Evolutionary conservation across 2,888 invertebrate species (phyloP).

Genomic region (Apodemia duryi): DNA sequence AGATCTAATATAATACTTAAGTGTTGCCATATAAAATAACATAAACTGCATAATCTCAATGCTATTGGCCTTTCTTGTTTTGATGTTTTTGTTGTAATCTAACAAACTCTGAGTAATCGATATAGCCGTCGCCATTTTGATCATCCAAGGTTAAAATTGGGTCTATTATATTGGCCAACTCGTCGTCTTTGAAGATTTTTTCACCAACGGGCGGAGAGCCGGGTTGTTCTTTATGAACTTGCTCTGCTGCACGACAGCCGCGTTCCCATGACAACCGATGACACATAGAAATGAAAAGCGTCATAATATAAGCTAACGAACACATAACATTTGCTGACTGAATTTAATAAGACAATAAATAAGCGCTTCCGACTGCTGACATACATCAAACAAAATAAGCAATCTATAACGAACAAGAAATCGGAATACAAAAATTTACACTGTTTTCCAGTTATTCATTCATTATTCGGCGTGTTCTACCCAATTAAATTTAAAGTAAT

Average conservation of each 20-base stretch:
- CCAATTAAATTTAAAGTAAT: no score
- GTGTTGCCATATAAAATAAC: slow-evolving; percentile 14
- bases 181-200: slow-evolving; percentile 92
- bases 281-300: slow-evolving; percentile 24
- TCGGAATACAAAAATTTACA: no score
- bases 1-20: slow-evolving; percentile 3
- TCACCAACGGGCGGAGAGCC: slow-evolving; percentile 80
- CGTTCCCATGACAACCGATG: slow-evolving; percentile 22
- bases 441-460: no score
- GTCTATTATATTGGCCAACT: slow-evolving; percentile 91
- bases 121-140: slow-evolving; percentile 91
- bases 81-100: slow-evolving; percentile 91
- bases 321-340: neutral
- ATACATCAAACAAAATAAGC: no score
- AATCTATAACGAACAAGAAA: no score
- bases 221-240: slow-evolving; percentile 81
- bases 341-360: slow-evolving; percentile 16
- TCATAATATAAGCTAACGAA: slow-evolving; percentile 17
- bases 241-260: slow-evolving; percentile 72
- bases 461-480: no score
- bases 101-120: slow-evolving; percentile 97
- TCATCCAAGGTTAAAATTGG: slow-evolving; percentile 96
- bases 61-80: slow-evolving; percentile 46
- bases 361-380: no score
- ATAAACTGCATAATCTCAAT: slow-evolving; percentile 12